A percentile compares a stretch with the other conserved stretches of the same genome.
Evolutionary conservation across 92 coral and sea anemone species (phyloP).

Genomic region (Heteractis magnifica): DNA sequence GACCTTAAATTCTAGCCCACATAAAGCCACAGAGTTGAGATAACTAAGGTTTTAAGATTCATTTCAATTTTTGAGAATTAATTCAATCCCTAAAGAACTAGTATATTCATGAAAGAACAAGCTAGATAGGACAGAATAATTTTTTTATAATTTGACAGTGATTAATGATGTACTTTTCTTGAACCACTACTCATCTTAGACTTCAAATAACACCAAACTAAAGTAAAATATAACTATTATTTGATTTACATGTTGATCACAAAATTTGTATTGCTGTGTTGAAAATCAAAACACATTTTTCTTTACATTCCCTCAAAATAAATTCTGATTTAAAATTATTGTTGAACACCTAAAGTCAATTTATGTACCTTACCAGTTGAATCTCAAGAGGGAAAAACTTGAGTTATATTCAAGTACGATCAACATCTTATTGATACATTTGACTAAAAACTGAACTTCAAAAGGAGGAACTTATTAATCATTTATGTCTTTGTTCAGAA

Average conservation of each 20-base stretch:
- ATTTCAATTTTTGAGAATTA: not conserved
- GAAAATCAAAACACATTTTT: constrained; percentile 5
- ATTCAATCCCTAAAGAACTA: not conserved
- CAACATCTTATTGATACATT: constrained; percentile 20
- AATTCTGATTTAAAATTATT: not conserved
- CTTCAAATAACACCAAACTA: not conserved
- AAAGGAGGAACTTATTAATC: constrained; percentile 25
- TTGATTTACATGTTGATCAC: constrained; percentile 14
- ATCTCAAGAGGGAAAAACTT: not conserved
- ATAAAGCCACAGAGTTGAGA: not conserved
- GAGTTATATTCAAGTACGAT: constrained; percentile 1
- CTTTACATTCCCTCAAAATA: not conserved
- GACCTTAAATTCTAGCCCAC: not conserved
- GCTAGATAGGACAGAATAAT: not conserved
- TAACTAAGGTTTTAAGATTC: not conserved
- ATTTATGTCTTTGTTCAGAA: constrained; percentile 28
- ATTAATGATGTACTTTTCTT: not conserved
- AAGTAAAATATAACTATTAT: constrained; percentile 5
- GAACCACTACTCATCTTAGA: not conserved
- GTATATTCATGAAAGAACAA: not conserved
- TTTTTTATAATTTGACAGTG: not conserved
- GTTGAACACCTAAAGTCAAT: not conserved
- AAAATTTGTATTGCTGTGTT: constrained; percentile 1
- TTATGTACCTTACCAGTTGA: constrained; percentile 8
- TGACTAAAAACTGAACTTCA: constrained; percentile 23